phyloP scores from a whole-genome alignment of 2,113 vertebrate species.

The Elgaria multicarinata region DNA sequence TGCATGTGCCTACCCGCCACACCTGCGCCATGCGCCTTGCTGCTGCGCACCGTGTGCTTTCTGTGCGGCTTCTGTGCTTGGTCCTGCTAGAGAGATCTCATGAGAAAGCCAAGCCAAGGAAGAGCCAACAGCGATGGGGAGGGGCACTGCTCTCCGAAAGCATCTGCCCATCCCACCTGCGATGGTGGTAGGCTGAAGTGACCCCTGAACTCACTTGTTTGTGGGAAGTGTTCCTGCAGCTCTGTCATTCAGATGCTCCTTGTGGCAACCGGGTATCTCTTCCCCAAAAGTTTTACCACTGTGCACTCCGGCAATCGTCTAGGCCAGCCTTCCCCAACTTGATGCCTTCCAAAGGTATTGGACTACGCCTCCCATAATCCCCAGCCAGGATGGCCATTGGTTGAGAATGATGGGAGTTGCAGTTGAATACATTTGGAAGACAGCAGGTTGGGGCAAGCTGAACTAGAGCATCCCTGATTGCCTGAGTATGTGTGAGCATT shows the following conservation, averaged over 20 bases:
- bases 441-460: neutral
- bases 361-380: neutral
- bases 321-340: neutral
- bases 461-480: neutral
- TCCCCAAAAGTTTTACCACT: neutral
- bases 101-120: neutral
- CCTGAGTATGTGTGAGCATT: neutral
- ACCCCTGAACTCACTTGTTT: neutral
- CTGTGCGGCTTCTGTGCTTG: neutral
- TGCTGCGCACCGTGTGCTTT: conserved; percentile 56
- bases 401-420: neutral
- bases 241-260: neutral
- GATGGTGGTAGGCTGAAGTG: no score
- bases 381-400: neutral
- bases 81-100: neutral
- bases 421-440: neutral
- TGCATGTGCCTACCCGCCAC: conserved; percentile 45
- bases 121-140: neutral
- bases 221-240: neutral
- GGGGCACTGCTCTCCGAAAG: neutral
- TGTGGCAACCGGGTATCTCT: neutral
- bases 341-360: neutral
- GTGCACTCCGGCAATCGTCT: neutral
- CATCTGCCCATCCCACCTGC: neutral
- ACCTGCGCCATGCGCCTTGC: conserved; percentile 26